Percentiles rank a stretch among this genome's conserved stretches.
Conservation (phyloP, 1,140 invertebrate genomes). For the Pseudomyrmex sp. region DNA sequence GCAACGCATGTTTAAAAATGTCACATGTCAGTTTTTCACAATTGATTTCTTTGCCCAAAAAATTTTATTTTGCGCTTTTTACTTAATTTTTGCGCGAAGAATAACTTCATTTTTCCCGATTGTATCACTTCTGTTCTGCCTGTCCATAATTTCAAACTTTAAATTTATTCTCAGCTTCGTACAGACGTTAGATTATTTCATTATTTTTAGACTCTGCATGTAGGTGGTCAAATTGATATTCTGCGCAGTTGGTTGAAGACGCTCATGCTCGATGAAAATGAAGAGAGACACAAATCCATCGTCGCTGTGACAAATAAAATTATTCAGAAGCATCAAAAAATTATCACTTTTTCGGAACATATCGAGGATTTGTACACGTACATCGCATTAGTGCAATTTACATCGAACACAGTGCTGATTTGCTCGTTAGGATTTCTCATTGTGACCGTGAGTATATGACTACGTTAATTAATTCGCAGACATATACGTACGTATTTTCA, state of each 20-base stretch:
- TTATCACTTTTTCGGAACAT: slow-evolving; percentile 39
- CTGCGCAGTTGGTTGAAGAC: slow-evolving; percentile 27
- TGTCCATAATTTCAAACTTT: not conserved
- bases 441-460: slow-evolving; percentile 51
- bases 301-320: slow-evolving; percentile 35
- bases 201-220: slow-evolving; percentile 48
- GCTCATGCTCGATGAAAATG: not conserved
- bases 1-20: too few species aligned
- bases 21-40: too few species aligned
- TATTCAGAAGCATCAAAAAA: slow-evolving; percentile 54
- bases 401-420: slow-evolving; percentile 52
- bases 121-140: too few species aligned
- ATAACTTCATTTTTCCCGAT: too few species aligned
- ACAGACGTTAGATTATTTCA: too few species aligned
- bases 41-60: too few species aligned
- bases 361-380: slow-evolving; percentile 59
- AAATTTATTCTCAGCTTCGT: not conserved
- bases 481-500: not conserved
- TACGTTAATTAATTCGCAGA: not conserved
- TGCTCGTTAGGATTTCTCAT: slow-evolving; percentile 57
- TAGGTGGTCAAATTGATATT: slow-evolving; percentile 55
- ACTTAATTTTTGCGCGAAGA: too few species aligned
- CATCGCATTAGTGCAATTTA: slow-evolving; percentile 59
- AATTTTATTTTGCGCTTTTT: too few species aligned
- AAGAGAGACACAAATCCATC: not conserved